Conservation (phyloP, 2,888 invertebrate species). For the Lasioglossum oenotherae region DNA sequence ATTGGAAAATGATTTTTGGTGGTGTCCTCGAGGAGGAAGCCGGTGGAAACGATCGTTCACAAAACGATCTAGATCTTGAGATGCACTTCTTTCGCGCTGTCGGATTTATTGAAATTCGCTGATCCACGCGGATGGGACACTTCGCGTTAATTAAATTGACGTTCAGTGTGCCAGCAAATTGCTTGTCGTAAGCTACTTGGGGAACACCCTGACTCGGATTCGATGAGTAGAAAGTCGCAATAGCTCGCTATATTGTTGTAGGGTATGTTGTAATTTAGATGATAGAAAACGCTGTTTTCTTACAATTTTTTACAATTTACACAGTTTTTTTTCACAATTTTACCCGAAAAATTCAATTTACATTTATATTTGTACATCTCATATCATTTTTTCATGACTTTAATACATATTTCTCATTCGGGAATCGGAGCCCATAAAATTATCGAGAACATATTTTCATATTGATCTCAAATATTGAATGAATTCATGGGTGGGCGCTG, state of each 20-base stretch:
- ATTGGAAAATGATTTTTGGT: slow-evolving; percentile 21
- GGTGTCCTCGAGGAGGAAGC: neutral
- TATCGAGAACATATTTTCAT: neutral
- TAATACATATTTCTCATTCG: neutral
- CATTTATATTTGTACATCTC: neutral
- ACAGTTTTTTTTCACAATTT: too few relatives aligned
- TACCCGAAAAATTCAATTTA: neutral
- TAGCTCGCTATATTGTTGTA: too few relatives aligned
- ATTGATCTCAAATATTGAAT: neutral
- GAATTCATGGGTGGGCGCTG: neutral
- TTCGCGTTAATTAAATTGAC: neutral
- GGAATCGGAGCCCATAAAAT: neutral
- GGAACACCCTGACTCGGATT: neutral
- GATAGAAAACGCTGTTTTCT: too few relatives aligned
- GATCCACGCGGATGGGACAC: neutral
- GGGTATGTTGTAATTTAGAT: too few relatives aligned
- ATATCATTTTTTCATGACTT: neutral
- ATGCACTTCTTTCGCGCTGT: neutral
- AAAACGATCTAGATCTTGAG: neutral
- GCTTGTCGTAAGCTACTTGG: neutral
- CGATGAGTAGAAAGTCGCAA: neutral
- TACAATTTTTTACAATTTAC: too few relatives aligned
- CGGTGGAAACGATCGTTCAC: neutral
- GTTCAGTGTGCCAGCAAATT: neutral
- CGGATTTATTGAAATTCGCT: neutral